phyloP scores from a whole-genome alignment of 2,797 vertebrate species.

The Tapirus indicus region DNA sequence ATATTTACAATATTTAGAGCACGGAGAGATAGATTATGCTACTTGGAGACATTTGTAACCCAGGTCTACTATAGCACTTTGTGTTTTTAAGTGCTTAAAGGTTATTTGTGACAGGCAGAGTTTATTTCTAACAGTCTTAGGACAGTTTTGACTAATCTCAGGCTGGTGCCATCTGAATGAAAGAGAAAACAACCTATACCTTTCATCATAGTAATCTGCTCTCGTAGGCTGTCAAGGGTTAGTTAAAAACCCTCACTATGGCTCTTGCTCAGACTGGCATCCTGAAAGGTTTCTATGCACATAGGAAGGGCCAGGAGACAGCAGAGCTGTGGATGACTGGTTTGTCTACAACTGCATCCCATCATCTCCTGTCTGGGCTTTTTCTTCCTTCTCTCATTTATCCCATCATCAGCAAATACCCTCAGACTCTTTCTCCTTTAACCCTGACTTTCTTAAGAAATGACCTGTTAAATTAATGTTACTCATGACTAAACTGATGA shows the following conservation, averaged over 20 bases:
- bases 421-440: background rate
- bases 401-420: background rate
- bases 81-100: background rate
- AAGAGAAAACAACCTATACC: background rate
- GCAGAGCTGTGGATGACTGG: background rate
- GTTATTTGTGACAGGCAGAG: background rate
- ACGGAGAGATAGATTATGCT: constrained; percentile 1
- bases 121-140: background rate
- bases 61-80: background rate
- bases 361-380: background rate
- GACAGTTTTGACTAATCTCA: background rate
- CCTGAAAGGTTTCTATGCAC: background rate
- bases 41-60: constrained; percentile 17
- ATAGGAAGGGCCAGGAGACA: background rate
- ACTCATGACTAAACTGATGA: background rate
- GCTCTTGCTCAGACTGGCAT: background rate
- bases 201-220: background rate
- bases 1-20: constrained; percentile 58
- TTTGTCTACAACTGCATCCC: background rate
- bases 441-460: background rate
- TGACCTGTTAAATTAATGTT: background rate
- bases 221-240: background rate
- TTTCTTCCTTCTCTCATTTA: background rate
- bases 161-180: background rate
- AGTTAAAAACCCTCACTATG: background rate